Conservation (phyloP, 2,797 vertebrate species). For the Enteromius radiatus region DNA sequence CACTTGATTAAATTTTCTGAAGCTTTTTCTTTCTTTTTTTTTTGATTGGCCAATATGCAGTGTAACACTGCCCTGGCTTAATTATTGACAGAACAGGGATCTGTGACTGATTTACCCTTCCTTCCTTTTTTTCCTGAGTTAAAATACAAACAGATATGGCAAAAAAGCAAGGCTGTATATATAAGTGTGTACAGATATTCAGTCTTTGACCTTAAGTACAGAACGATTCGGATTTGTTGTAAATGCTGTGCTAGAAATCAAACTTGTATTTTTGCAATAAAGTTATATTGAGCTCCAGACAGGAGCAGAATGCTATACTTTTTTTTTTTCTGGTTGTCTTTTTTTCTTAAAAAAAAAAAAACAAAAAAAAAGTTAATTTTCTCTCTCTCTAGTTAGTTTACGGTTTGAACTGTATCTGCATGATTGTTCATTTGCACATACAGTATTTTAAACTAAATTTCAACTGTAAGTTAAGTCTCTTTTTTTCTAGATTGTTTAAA, state of each 20-base stretch:
- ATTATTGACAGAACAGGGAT: conserved; percentile 50
- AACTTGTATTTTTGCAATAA: conserved; percentile 77
- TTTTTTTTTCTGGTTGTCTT: not conserved
- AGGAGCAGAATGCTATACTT: conserved; percentile 49
- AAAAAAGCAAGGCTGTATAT: conserved; percentile 49
- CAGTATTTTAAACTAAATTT: not conserved
- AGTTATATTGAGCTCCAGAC: conserved; percentile 64
- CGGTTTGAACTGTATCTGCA: not conserved
- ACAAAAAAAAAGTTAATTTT: not conserved
- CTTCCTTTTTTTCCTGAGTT: conserved; percentile 36
- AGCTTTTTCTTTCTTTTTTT: conserved; percentile 21
- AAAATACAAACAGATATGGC: conserved; percentile 50
- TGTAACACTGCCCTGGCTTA: conserved; percentile 54
- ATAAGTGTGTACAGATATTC: conserved; percentile 58
- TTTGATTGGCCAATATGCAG: conserved; percentile 54
- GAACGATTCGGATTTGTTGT: conserved; percentile 61
- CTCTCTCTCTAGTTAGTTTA: not conserved
- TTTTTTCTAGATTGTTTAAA: not conserved
- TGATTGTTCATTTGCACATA: not conserved
- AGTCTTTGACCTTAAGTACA: conserved; percentile 52
- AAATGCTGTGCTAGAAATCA: conserved; percentile 70
- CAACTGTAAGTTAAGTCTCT: not conserved
- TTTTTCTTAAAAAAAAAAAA: too few relatives aligned
- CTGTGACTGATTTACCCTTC: conserved; percentile 34
- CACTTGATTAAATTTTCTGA: not conserved